Evolutionary conservation across 2,113 vertebrate species (phyloP), one percentile per base, ranked within the genome.

Genomic region (Nothobranchius furzeri): DNA sequence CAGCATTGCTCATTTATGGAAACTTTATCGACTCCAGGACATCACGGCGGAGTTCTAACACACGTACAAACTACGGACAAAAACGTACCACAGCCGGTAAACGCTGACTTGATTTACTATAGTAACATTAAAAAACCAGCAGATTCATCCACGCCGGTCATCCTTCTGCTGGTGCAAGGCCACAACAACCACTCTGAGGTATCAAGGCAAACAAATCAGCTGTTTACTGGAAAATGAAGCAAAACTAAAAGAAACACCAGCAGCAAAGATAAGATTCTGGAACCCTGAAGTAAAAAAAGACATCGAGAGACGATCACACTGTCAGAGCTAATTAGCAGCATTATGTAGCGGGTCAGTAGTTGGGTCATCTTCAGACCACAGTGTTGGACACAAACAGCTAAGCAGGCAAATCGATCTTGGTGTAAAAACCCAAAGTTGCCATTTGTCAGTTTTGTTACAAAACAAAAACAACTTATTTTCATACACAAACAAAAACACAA

Each of bases 261-360:
- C 90, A 91, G 87, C 87, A 68, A 78, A 71, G 52, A 49, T 55
- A 76, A 66, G 62, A 72, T 77, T 68, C 75, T 24, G 36, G 54
- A 58, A 88, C 76, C 81, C 82, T 86, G 82, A 88, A 88, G 68
- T 20, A 46, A 60, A 88, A 80, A 85, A 72, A 63, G 79, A 86
- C 15, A 62, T 15, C 36, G 72, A 77, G 78, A 48, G 63, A 83
- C 73, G 8, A 65, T 79, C 65, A 66, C 79, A 68, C 79, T 78
- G 76, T 79, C 75, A 62, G 81, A 82, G 81, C 83, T 82, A 78
- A 70, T 83, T 82, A 84, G 90, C 89, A 90, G 90, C 88, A 82
- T 80, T 64, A 57, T 61, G 66, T 66, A 47, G 69, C 76, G 1
- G 56, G 64, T 66, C 66, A 67, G 63, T 60, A 46, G 70, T 66